Base-by-base conservation (phyloP, 2,113 vertebrate genomes). In the Xenotilapia caudafasciata region DNA sequence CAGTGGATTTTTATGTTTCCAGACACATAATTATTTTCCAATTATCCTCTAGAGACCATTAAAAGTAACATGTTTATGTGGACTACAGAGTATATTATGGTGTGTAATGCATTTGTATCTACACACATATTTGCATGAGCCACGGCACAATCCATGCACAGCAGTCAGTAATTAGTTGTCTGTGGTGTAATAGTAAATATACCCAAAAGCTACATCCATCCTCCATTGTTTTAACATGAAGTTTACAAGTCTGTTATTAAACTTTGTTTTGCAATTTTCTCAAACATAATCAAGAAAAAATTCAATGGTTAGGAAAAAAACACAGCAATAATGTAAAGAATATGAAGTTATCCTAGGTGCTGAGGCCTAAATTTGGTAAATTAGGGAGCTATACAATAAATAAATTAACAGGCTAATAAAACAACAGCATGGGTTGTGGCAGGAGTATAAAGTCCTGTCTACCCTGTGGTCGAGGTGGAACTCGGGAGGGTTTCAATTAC, bases 401-500 rank as follows among this genome's bases (percentile, higher is more conserved):
- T 49, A 49, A 49, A 35, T 62, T 60, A 31, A 51, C 3, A 11
- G 51, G 79, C 13, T 23, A 42, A 40, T 26, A 35, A 47, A 33
- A n/a, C 2, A 53, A 68, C 23, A 80, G 11, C 19, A 26, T 40
- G 31, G 70, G n/a, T 28, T 54, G 15, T 21, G 12, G 53, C 26
- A 79, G n/a, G 82, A 68, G 49, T 17, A 49, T 7, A 8, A 14
- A 85, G 54, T 75, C 68, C 79, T 84, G 83, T 47, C 31, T 73
- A 75, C 47, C 9, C 35, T 47, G 80, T 82, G 89, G 53, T 85
- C 15, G 42, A 80, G 77, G 21, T 56, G 62, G 38, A 13, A 10
- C 84, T 73, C 33, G 28, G 82, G 56, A 79, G 42, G 85, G 54
- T 51, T 77, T 90, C 26, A 60, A 56, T 92, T 91, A 89, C 90